Evolutionary conservation across 2,888 invertebrate species (phyloP), one percentile per base, ranked within the genome.

Genomic region (Apodemia duryi): DNA sequence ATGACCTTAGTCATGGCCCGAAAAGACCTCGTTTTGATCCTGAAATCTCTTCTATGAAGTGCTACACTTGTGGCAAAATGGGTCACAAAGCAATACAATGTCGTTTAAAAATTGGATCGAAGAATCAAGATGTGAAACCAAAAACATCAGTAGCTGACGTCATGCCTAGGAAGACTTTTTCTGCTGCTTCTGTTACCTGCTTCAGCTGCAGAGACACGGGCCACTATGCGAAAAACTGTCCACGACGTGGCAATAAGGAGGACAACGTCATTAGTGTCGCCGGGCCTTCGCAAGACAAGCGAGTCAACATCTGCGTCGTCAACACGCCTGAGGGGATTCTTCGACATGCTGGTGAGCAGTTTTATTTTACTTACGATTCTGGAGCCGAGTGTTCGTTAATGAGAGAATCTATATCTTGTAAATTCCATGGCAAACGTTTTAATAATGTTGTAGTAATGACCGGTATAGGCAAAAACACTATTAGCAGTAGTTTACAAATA

Each of bases 351-450:
- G 67, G 64, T 67, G 63, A 67, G 62, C 29, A 43, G 6, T 62
- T 67, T 57, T 1, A 38, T 28, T 72, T 70, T 68, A 13, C 9
- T 62, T 71, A 46, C 43, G 69, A 69, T 66, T 70, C 72, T 6
- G 69, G 66, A 5, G 66, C 69, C 28, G 67, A 72, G 51, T 69
- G 67, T 38, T 70, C 68, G 1, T 57, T 72, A 49, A 49, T 70
- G 21, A 65, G 60, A 65, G 68, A 68, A 52, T 63, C 63, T 61
- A 28, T 66, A 43, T 51, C 66, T 13, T 41, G 32, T 11, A 65
- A 70, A 57, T 65, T 70, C 21, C 43, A n/a, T 63, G 68, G 68
- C 13, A 64, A 66, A 35, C 66, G 64, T 5, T 13, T 63, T 29
- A 46, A 41, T 43, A 64, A 64, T 61, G 57, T 66, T 49, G 63